A percentile compares a stretch with the other conserved stretches of the same genome.
Conservation (phyloP, 2,113 vertebrate species). For the Lagopus muta region DNA sequence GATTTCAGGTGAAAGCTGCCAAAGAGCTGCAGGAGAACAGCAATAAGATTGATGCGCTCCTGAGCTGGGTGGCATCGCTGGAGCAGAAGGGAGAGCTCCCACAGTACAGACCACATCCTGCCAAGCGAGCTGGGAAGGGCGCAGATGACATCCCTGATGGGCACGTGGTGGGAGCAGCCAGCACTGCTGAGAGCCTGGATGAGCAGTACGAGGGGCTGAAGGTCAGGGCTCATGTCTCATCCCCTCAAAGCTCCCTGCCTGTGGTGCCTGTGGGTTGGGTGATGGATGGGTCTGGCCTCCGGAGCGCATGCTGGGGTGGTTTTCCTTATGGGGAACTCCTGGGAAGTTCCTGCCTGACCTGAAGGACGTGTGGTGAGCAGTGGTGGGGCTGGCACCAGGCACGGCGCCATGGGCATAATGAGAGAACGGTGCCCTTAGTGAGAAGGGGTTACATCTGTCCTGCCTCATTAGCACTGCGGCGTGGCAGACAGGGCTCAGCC, state of each 20-base stretch:
- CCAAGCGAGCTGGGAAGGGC: neutral
- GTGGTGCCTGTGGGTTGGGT: fast-evolving
- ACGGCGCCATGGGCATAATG: fast-evolving
- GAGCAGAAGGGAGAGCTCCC: conserved; percentile 26
- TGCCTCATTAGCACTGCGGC: neutral
- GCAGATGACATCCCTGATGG: conserved; percentile 23
- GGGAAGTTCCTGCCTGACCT: neutral
- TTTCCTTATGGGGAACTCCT: fast-evolving
- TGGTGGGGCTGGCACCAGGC: neutral
- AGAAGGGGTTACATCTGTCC: neutral
- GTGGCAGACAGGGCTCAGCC: fast-evolving
- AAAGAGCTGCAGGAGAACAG: conserved; percentile 91
- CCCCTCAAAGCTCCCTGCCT: neutral
- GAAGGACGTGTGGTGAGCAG: fast-evolving
- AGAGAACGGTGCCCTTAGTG: neutral
- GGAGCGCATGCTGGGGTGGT: fast-evolving
- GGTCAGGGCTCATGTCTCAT: conserved; percentile 68
- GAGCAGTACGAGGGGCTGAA: conserved; percentile 85
- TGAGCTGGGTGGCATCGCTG: conserved; percentile 78
- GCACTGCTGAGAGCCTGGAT: conserved; percentile 72
- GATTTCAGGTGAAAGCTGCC: conserved; percentile 87
- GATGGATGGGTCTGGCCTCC: neutral
- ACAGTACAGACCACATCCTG: neutral
- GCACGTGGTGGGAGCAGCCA: neutral
- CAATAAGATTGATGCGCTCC: conserved; percentile 86